Evolutionary conservation across 2,113 vertebrate species (phyloP).

Genomic region (Pongo abelii): DNA sequence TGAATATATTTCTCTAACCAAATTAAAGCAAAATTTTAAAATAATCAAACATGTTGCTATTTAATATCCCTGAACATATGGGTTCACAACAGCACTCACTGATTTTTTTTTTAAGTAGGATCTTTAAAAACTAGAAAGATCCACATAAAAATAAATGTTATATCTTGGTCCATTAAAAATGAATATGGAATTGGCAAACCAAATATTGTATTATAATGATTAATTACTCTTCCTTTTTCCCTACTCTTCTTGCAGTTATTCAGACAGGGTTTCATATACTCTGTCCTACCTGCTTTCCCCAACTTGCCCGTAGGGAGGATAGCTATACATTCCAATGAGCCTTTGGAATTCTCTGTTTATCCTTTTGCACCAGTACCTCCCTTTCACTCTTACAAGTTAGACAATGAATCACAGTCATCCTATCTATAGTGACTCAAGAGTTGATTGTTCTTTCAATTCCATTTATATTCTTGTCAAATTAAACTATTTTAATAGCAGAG

Average conservation of each 20-base stretch:
- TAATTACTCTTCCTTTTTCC: background rate
- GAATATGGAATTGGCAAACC: background rate
- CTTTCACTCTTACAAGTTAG: background rate
- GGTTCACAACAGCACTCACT: background rate
- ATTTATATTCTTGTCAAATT: background rate
- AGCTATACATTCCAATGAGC: background rate
- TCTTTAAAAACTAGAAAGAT: slow-evolving; percentile 11
- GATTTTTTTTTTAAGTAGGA: background rate
- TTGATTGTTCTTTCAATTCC: background rate
- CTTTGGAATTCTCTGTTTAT: background rate
- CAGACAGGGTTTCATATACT: background rate
- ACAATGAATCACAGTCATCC: background rate
- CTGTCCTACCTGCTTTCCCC: background rate
- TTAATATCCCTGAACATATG: background rate
- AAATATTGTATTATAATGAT: background rate
- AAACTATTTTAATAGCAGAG: background rate
- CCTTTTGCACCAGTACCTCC: background rate
- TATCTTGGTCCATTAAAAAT: background rate
- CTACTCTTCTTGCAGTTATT: background rate
- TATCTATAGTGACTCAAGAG: background rate
- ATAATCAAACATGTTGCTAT: background rate
- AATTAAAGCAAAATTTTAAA: background rate
- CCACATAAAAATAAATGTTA: background rate
- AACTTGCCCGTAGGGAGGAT: background rate
- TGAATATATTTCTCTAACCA: background rate